These are phyloP conservation scores for Amiota minor DNA, from an alignment of 2,888 invertebrate species.

Conservation along the genomic window DNA sequence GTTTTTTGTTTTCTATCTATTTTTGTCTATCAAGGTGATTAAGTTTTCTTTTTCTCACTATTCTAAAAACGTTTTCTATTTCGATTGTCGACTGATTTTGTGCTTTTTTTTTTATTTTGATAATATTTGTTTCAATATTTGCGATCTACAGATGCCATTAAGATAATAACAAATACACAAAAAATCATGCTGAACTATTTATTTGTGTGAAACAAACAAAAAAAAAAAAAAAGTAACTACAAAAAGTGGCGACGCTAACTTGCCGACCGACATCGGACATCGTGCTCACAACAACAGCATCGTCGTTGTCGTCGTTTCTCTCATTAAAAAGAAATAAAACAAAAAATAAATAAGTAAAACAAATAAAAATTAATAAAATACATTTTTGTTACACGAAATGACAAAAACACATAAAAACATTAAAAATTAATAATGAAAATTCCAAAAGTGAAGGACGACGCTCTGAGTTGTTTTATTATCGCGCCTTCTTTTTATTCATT, in stretches of 20 bases:
- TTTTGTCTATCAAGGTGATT: slow-evolving; percentile 40
- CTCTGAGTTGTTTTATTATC: no score
- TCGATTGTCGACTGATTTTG: slow-evolving; percentile 11
- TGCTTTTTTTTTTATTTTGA: slow-evolving; percentile 7
- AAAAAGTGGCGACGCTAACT: no score
- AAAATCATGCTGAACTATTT: background rate
- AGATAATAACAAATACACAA: background rate
- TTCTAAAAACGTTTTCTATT: background rate
- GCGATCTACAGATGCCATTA: background rate
- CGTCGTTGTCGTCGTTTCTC: no score
- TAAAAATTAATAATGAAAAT: slow-evolving; percentile 19
- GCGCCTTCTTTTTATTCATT: no score
- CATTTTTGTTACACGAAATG: background rate
- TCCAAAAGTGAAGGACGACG: background rate
- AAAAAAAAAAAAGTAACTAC: no score
- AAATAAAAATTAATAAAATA: no score
- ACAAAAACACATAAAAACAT: background rate
- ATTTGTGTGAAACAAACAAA: background rate
- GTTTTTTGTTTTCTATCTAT: slow-evolving; percentile 32
- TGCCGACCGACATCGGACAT: no score
- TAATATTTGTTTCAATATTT: background rate
- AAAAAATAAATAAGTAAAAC: no score
- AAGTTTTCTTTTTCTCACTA: slow-evolving; percentile 28
- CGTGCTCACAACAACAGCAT: no score
- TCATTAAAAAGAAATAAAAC: no score